These are phyloP conservation scores for Scaptomyza cyrtandrae DNA, from an alignment of 2,888 invertebrate genomes.

Conservation along the genomic window DNA sequence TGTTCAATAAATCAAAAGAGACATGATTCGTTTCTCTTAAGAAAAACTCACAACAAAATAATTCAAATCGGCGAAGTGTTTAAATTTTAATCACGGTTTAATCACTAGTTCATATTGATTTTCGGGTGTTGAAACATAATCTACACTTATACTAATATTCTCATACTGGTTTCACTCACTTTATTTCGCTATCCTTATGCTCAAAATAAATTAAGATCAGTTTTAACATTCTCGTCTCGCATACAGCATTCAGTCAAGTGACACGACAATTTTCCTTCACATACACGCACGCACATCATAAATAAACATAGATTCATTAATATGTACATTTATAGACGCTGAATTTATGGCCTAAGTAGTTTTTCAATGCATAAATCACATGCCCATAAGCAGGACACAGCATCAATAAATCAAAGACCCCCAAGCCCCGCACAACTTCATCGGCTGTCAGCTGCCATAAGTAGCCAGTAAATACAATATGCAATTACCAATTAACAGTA, in stretches of 20 bases:
- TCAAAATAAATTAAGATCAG: too few species aligned
- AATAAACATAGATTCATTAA: too few species aligned
- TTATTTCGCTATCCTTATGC: too few species aligned
- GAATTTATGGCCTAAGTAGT: conserved; percentile 39
- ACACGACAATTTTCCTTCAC: conserved; percentile 4
- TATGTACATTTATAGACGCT: too few species aligned
- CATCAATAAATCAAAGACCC: conserved; percentile 61
- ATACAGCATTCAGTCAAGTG: conserved; percentile 15
- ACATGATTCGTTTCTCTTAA: too few species aligned
- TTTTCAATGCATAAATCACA: conserved; percentile 58
- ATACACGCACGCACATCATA: too few species aligned
- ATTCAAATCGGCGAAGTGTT: not conserved
- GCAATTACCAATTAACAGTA: conserved; percentile 13
- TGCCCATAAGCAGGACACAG: conserved; percentile 30
- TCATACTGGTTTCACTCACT: too few species aligned
- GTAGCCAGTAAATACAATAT: conserved; percentile 2
- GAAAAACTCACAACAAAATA: not conserved
- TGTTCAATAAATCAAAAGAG: too few species aligned
- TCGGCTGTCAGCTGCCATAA: conserved; percentile 5
- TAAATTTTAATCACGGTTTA: not conserved
- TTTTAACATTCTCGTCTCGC: not conserved
- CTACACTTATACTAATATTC: too few species aligned
- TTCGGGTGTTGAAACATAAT: too few species aligned
- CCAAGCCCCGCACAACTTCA: conserved; percentile 25
- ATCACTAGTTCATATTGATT: too few species aligned